Base-by-base conservation (phyloP, 2,888 invertebrate species). In the Drymonia ruficornis region DNA sequence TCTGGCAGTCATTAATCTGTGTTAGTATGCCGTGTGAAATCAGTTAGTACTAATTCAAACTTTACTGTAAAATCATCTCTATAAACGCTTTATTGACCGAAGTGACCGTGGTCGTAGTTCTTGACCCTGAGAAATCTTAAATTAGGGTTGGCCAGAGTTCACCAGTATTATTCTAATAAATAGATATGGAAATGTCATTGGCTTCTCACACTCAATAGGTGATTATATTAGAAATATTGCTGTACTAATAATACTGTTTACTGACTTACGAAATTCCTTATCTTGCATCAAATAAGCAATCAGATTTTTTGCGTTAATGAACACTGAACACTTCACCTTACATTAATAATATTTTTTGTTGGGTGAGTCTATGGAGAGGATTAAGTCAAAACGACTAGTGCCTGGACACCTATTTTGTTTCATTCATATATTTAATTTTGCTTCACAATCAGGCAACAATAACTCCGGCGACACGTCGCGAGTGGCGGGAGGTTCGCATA, bases 401-500 rank as follows among this genome's bases (percentile, higher is more conserved):
- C 3, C 23, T 23, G 23, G 23, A 23, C 0, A 23, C 7, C 23
- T 23, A 23, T 23, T 6, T 2, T 23, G 23, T 23, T 11, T 31
- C 9, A 9, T 31, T 31, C 12, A 2, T 9, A 8, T 13, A 36
- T n/a, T 36, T 36, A n/a, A n/a, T n/a, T n/a, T 36, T 36, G 13
- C n/a, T n/a, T 36, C 64, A 80, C 80, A 83, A 83, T 81, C 80
- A 80, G 76, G 74, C 74, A 76, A 76, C 75, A 79, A 78, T 76
- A 78, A 79, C 61, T 63, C 57, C 67, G 63, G 76, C 77, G 81
- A 85, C 83, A 80, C 75, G 72, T 74, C 77, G 75, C 82, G 79
- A 84, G 83, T 81, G 86, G 86, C 82, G 84, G 84, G 78, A 83
- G 82, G 82, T 70, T 82, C 67, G 65, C 83, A 91, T 91, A 91